Base-by-base conservation (phyloP, 2,797 vertebrate genomes). In the Menidia menidia region DNA sequence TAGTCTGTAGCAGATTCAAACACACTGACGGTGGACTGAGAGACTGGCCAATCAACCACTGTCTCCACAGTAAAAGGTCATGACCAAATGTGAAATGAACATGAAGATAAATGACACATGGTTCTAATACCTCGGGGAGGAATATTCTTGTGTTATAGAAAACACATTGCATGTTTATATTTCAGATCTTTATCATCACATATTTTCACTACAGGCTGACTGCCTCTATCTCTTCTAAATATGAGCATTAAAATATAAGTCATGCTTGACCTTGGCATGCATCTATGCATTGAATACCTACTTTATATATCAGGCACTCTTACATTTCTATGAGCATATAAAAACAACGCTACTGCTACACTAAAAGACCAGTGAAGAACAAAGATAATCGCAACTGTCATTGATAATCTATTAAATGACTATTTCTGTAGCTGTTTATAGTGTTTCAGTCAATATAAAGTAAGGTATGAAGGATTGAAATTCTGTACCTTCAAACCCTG, bases 11-110 rank as follows among this genome's bases (percentile, higher is more conserved):
- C 82, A 51, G 78, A 81, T 86, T 91, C 86, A 87, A 87, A 91
- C 84, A 83, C 53, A 68, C 83, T 60, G 82, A 84, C 56, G 68
- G 83, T 81, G 1, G 73, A 85, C 77, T 61, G 68, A 88, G 80
- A 72, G 73, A 77, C 84, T 25, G 74, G 82, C 89, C 91, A 91
- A 92, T 93, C 90, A 91, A 86, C 78, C 86, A 83, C 73, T 82
- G 88, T 88, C 87, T 91, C 81, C 80, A 18, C 81, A 52, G 69
- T 84, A 92, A 92, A 25, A 93, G 92, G 92, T 93, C 89, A 91
- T 80, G 88, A 92, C 87, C 88, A 88, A 90, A 87, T 89, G 87
- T 86, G 87, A 90, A 91, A 88, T 89, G 88, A 88, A 90, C 88
- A 91, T 90, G 77, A 92, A 92, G 91, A 92, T 85, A 84, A 88